Evolutionary conservation across 2,113 vertebrate genomes (phyloP), one percentile per base, ranked within the genome.

Genomic region (Syngnathoides biaculeatus): DNA sequence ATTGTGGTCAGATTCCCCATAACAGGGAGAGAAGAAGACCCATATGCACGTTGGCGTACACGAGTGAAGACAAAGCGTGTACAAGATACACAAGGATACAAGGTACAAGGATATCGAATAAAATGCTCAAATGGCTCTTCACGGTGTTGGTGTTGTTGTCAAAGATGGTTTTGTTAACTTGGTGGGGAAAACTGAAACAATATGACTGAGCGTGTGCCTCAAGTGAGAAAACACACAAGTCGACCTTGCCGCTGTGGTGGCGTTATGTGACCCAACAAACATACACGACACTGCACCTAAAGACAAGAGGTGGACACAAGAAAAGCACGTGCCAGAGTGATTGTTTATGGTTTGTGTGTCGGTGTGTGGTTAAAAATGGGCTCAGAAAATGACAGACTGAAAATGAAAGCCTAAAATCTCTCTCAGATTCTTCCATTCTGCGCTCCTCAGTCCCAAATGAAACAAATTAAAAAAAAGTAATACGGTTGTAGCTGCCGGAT

Each of bases 281-380:
- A 81, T 56, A 83, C 63, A 71, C 71, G 48, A 81, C 70, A 75
- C 40, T 62, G 73, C 68, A 79, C 72, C 67, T 48, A 88, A 71
- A 58, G 66, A 84, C 73, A 20, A 80, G 48, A 77, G 67, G 74
- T 81, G 78, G 70, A 85, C 63, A 72, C 77, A 78, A 77, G 63
- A 75, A 76, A 79, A 79, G 72, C 78, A 69, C 75, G 77, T 72
- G 73, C 73, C 66, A 75, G 78, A 67, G 77, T 75, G 73, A 82
- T 65, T 79, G 77, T 48, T 78, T 69, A 78, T 13, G 6, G 35
- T 80, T 74, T 64, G 69, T 78, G 74, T 73, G 38, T 27, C n/a
- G 63, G 38, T n/a, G 56, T 40, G 65, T 58, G 65, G 26, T 77
- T 69, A 71, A 66, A 77, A 71, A 72, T 57, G 30, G 69, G 69